Evolutionary conservation across 1,140 invertebrate genomes (phyloP), one percentile per base, ranked within the genome.

Genomic region (Drosophila sucinea): DNA sequence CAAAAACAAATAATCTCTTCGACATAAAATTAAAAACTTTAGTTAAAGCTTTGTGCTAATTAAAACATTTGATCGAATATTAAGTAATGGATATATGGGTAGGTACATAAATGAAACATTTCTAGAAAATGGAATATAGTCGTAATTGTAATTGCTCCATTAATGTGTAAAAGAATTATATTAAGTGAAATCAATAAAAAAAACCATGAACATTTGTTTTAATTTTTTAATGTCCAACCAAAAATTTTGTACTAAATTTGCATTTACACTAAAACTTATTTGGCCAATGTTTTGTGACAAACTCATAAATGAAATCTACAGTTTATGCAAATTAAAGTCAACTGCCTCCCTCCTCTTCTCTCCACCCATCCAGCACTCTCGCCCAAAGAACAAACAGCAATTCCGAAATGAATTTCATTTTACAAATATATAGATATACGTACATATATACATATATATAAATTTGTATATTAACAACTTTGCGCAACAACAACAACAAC

Each of bases 351-450:
- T 38, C 63, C 32, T 51, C 7, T 27, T 11, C 55, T 10, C 40
- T 23, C 11, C 68, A 32, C 55, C 41, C 55, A 38, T 25, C 33
- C 23, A 3, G 38, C n/a, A 51, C 40, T 7, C 55, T 57, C 17
- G 23, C 41, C 69, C 68, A 71, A 27, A 86, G 63, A 87, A 77
- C 72, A 87, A 89, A 89, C 77, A 83, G 83, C 80, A 89, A 87
- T 87, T 84, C 77, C 72, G 80, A 90, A 90, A 90, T 87, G 87
- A 90, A 90, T 90, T 90, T 86, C 87, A 90, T 90, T 90, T 90
- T 86, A 90, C 86, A 90, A 90, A 90, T 86, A 86, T 17, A 17
- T 17, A 17, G 17, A 17, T 17, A 17, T 17, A 17, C 0, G 17
- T 17, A 17, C 0, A 0, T 17, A 17, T 17, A 17, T 17, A 17